A percentile compares a stretch with the other conserved stretches of the same genome.
Conservation (phyloP, 2,797 vertebrate species). For the Acanthurus lineatus region DNA sequence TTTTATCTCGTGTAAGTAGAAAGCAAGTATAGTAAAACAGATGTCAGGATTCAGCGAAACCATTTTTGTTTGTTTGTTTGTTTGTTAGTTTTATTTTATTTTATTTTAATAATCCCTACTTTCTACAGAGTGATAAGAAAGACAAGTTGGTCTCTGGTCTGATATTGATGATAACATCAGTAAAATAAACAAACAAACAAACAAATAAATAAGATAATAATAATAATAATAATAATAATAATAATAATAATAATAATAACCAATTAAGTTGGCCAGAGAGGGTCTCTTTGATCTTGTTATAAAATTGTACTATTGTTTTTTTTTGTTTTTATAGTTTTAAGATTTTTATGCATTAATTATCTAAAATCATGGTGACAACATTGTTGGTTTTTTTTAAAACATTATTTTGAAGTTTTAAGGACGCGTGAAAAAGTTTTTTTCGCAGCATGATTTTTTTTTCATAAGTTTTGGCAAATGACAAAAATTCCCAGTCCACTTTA, state of each 20-base stretch:
- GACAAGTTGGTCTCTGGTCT: slow-evolving; percentile 51
- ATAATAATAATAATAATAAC: not conserved
- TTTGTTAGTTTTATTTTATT: slow-evolving; percentile 1
- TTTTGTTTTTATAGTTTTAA: no score
- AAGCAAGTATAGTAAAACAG: slow-evolving; percentile 16
- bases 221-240: not conserved
- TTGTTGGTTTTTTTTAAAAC: no score
- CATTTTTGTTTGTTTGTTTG: slow-evolving; percentile 18
- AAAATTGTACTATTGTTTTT: no score
- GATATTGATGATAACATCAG: slow-evolving; percentile 13
- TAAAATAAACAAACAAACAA: not conserved
- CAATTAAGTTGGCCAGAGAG: not conserved
- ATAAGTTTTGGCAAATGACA: no score
- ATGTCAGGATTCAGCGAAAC: slow-evolving; percentile 27
- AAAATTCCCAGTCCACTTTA: no score
- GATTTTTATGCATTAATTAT: no score
- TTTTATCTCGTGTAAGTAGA: slow-evolving; percentile 29
- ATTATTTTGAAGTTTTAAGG: no score
- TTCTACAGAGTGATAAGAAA: slow-evolving; percentile 33
- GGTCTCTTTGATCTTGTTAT: not conserved
- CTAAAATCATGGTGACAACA: no score
- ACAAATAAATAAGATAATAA: not conserved
- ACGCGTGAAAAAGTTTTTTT: no score
- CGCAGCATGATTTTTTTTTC: no score
- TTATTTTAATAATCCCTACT: slow-evolving; percentile 2